These are phyloP conservation scores for Cydia pomonella DNA, from an alignment of 1,140 invertebrate genomes.

Conservation along the genomic window DNA sequence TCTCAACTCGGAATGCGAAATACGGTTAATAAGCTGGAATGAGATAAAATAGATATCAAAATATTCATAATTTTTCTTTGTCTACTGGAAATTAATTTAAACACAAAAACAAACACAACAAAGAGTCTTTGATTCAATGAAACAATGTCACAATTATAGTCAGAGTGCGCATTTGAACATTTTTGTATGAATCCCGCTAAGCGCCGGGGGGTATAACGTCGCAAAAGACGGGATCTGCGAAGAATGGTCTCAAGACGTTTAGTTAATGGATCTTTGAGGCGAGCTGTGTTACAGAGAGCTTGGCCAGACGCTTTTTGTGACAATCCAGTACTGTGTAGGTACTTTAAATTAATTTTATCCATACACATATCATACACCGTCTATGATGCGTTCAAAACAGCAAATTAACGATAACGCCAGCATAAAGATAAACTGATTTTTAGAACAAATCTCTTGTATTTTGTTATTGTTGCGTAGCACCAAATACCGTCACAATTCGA, in stretches of 20 bases:
- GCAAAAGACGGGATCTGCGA: slow-evolving; percentile 16
- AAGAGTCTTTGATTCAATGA: not conserved
- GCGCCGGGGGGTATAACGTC: not conserved
- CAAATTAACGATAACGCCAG: no score
- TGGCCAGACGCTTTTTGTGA: not conserved
- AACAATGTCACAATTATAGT: slow-evolving; percentile 19
- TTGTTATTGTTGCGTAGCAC: no score
- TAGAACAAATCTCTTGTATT: no score
- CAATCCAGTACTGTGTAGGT: not conserved
- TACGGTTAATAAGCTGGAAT: no score
- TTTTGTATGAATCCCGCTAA: slow-evolving; percentile 15
- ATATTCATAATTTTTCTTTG: no score
- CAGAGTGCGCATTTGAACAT: slow-evolving; percentile 9
- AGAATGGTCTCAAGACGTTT: slow-evolving; percentile 19
- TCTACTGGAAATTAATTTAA: no score
- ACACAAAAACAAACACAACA: not conserved
- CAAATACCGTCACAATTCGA: no score
- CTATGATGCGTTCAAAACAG: no score
- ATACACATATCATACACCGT: no score
- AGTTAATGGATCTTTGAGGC: slow-evolving; percentile 19
- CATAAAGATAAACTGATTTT: no score
- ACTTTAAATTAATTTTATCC: not conserved
- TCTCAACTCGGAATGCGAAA: no score
- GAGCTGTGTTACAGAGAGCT: slow-evolving; percentile 2
- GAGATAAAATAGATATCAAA: no score